Evolutionary conservation across 2,888 invertebrate genomes (phyloP), one percentile per base, ranked within the genome.

Genomic region (Bursaphelenchus okinawaensis): DNA sequence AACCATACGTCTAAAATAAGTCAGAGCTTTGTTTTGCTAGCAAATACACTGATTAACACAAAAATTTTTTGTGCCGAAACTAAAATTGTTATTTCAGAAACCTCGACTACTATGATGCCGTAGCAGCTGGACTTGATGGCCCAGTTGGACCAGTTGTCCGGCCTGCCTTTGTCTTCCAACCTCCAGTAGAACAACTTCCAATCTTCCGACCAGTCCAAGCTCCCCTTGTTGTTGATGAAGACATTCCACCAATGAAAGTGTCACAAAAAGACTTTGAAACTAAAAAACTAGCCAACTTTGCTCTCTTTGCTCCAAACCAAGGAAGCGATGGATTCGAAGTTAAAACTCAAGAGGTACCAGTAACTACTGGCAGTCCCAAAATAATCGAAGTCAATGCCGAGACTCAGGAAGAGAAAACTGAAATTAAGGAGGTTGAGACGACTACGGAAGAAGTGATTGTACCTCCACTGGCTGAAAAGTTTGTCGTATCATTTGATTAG

Each of bases 51-150:
- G n/a, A n/a, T n/a, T n/a, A n/a, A n/a, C n/a, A n/a, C n/a, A n/a
- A n/a, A n/a, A n/a, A n/a, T n/a, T n/a, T n/a, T n/a, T n/a, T n/a
- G n/a, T n/a, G n/a, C n/a, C n/a, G n/a, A n/a, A n/a, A n/a, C n/a
- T n/a, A n/a, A n/a, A n/a, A n/a, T n/a, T n/a, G n/a, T n/a, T n/a
- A 12, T 40, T 40, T 4, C 40, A 40, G 40, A 40, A 40, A 40
- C n/a, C 50, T 29, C 20, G 60, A 59, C 40, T 59, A 59, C 28
- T 59, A 59, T 24, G 60, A 59, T 59, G 60, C 60, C 23, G 60
- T 59, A 9, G 57, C 57, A 9, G 26, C 26, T n/a, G 51, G 51
- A 3, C 28, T 59, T 31, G 60, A 59, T 22, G 52, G 50, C 19
- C 50, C 31, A 8, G 19, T 12, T 54, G 54, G 3, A 16, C 40